These are phyloP conservation scores for Lacanobia oleracea DNA, from an alignment of 2,888 invertebrate genomes.

Conservation along the genomic window DNA sequence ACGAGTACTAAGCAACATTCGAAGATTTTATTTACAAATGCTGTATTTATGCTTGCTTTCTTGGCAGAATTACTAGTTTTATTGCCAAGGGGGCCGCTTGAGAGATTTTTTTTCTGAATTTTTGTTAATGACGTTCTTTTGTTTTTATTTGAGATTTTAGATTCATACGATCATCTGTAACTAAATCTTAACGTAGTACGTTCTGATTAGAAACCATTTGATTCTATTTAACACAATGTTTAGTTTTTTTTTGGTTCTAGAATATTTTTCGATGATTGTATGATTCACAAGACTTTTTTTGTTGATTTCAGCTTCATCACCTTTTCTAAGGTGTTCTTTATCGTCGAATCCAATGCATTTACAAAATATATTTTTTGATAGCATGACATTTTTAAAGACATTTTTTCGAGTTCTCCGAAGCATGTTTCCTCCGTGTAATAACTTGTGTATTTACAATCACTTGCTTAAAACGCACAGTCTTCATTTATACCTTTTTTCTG, in stretches of 20 bases:
- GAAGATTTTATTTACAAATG: constrained; percentile 71
- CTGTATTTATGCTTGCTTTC: constrained; percentile 85
- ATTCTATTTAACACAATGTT: neutral
- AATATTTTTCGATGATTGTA: constrained; percentile 69
- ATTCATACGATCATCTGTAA: constrained; percentile 73
- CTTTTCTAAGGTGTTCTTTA: constrained; percentile 66
- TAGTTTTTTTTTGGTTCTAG: constrained; percentile 25
- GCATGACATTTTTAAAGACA: constrained; percentile 74
- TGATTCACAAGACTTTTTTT: constrained; percentile 66
- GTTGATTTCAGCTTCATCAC: constrained; percentile 77
- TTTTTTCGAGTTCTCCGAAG: constrained; percentile 71
- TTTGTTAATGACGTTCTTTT: constrained; percentile 66
- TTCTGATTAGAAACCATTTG: neutral
- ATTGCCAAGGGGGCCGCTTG: constrained; percentile 78
- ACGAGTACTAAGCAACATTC: constrained; percentile 83
- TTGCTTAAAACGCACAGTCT: constrained; percentile 77
- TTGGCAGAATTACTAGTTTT: constrained; percentile 76
- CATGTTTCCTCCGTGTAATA: constrained; percentile 84
- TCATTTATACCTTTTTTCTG: constrained; percentile 57
- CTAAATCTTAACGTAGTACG: constrained; percentile 8
- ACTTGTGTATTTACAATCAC: constrained; percentile 79
- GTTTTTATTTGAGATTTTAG: constrained; percentile 52
- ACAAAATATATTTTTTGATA: constrained; percentile 62
- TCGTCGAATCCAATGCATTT: constrained; percentile 60
- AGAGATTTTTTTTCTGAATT: constrained; percentile 70